These are phyloP conservation scores for Archocentrus centrarchus DNA, from an alignment of 2,113 vertebrate species.

Conservation along the genomic window DNA sequence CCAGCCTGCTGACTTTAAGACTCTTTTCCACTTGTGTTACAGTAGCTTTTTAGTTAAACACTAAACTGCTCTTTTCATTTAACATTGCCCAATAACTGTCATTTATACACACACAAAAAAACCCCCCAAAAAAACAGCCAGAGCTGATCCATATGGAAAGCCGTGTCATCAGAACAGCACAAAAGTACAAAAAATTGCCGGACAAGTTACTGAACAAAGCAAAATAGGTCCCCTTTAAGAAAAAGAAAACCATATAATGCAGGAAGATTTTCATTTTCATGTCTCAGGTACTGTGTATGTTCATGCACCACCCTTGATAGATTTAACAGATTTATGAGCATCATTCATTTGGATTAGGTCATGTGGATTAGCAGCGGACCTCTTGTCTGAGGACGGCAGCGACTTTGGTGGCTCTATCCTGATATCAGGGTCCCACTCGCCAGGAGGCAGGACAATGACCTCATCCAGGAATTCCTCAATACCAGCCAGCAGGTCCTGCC, in stretches of 20 bases:
- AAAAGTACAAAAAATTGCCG: neutral
- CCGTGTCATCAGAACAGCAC: neutral
- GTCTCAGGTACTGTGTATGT: neutral
- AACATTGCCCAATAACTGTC: too few species aligned
- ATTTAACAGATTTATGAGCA: neutral
- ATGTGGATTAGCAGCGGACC: conserved; percentile 75
- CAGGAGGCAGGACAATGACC: conserved; percentile 96
- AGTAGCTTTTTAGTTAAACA: too few species aligned
- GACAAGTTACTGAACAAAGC: neutral
- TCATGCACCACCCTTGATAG: neutral
- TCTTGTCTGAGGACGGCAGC: conserved; percentile 96
- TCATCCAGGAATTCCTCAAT: conserved; percentile 98
- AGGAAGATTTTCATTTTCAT: neutral
- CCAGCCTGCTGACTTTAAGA: neutral
- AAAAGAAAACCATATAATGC: neutral
- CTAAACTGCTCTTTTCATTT: too few species aligned
- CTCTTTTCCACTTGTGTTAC: neutral
- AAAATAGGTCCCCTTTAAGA: neutral
- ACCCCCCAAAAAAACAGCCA: neutral
- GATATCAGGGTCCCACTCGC: conserved; percentile 98
- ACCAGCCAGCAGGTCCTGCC: conserved; percentile 93
- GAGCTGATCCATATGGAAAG: neutral
- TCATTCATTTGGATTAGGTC: neutral
- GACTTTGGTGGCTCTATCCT: conserved; percentile 98
- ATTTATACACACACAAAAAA: too few species aligned